These are phyloP conservation scores for Catostomus latipinnis DNA, from an alignment of 2,797 vertebrate species.

Conservation along the genomic window DNA sequence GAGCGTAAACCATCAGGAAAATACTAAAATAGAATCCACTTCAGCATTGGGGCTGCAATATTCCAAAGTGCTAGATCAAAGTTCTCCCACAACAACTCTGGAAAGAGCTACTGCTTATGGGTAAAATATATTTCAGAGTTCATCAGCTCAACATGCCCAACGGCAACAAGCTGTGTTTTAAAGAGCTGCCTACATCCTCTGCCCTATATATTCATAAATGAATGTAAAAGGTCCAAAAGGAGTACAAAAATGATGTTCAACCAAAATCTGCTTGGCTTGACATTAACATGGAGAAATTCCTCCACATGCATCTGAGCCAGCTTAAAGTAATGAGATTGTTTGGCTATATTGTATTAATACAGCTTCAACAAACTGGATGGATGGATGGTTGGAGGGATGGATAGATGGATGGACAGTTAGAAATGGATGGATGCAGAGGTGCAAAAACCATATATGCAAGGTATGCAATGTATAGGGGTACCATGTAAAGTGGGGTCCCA, in stretches of 20 bases:
- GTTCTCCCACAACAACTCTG: background rate
- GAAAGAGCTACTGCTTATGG: constrained; percentile 14
- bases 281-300: background rate
- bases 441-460: too few species aligned
- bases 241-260: background rate
- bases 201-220: background rate
- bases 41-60: constrained; percentile 10
- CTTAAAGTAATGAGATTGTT: too few species aligned
- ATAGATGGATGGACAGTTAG: background rate
- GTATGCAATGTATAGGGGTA: too few species aligned
- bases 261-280: background rate
- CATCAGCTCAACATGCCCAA: constrained; percentile 17
- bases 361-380: background rate
- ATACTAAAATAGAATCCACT: constrained; percentile 37
- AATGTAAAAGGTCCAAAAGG: constrained; percentile 23
- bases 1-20: constrained; percentile 3
- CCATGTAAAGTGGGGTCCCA: too few species aligned
- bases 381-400: background rate
- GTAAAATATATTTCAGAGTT: background rate
- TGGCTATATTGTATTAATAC: too few species aligned
- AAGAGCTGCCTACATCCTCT: constrained; percentile 22
- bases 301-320: background rate
- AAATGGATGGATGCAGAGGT: background rate
- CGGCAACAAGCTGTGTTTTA: background rate
- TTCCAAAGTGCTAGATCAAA: background rate